Evolutionary conservation across 2,113 vertebrate species (phyloP).

Genomic region (Phylloscopus trochiloides): DNA sequence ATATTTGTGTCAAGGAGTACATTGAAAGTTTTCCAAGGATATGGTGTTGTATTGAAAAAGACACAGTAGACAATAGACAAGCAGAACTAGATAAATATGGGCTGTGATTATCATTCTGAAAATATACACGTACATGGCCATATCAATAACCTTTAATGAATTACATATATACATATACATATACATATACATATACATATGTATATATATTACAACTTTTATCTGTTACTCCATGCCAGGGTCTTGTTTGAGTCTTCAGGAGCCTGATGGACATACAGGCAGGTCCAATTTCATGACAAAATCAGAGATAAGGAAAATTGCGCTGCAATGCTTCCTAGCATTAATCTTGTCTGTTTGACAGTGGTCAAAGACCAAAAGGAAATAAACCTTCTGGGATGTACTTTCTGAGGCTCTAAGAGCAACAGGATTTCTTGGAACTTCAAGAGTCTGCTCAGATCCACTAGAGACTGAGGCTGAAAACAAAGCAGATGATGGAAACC

Average conservation of each 20-base stretch:
- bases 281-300: background rate
- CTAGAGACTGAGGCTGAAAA: background rate
- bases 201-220: background rate
- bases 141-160: background rate
- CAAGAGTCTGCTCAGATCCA: background rate
- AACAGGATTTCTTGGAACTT: background rate
- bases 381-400: background rate
- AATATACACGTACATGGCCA: background rate
- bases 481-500: background rate
- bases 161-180: background rate
- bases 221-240: background rate
- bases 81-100: background rate
- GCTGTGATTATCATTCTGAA: background rate
- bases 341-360: background rate
- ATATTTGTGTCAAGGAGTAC: background rate
- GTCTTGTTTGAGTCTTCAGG: background rate
- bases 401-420: background rate
- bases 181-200: too few species aligned
- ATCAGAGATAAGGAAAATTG: background rate
- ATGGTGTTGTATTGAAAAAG: background rate
- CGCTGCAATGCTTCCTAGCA: background rate
- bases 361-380: background rate
- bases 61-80: background rate
- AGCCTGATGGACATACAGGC: background rate
- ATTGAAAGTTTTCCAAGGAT: background rate